These are phyloP conservation scores for Perdita meconis DNA, from an alignment of 2,888 invertebrate species.

Conservation along the genomic window DNA sequence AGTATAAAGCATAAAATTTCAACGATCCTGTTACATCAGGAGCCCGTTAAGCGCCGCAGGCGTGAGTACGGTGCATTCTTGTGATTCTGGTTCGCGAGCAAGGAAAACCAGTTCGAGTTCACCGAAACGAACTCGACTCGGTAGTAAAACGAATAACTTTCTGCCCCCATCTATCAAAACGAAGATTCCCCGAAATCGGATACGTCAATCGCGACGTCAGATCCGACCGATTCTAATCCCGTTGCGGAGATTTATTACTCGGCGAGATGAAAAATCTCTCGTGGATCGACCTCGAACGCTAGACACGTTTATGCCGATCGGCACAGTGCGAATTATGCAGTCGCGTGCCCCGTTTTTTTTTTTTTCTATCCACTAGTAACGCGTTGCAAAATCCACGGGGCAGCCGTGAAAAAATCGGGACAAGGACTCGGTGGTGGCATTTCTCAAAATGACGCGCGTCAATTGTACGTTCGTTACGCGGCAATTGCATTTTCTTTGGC, in stretches of 20 bases:
- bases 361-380: conserved; percentile 2
- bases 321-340: conserved; percentile 45
- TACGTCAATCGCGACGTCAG: no score
- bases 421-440: conserved; percentile 56
- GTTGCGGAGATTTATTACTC: not conserved
- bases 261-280: not conserved
- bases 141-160: not conserved
- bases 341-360: conserved; percentile 48
- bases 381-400: conserved; percentile 56
- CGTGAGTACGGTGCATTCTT: not conserved
- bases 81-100: not conserved
- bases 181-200: no score
- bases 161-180: not conserved
- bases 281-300: conserved; percentile 22
- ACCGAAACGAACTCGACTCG: not conserved
- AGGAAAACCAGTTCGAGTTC: conserved; percentile 6
- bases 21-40: conserved; percentile 25
- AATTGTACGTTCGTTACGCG: not conserved
- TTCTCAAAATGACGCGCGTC: conserved; percentile 51
- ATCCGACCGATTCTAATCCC: not conserved
- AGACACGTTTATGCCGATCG: conserved; percentile 11
- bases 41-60: not conserved
- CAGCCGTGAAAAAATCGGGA: conserved; percentile 54
- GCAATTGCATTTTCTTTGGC: not conserved
- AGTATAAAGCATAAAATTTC: conserved; percentile 10